Percentiles rank a stretch among this genome's conserved stretches.
Conservation (phyloP, 2,888 invertebrate genomes). For the Ceraclea dissimilis region DNA sequence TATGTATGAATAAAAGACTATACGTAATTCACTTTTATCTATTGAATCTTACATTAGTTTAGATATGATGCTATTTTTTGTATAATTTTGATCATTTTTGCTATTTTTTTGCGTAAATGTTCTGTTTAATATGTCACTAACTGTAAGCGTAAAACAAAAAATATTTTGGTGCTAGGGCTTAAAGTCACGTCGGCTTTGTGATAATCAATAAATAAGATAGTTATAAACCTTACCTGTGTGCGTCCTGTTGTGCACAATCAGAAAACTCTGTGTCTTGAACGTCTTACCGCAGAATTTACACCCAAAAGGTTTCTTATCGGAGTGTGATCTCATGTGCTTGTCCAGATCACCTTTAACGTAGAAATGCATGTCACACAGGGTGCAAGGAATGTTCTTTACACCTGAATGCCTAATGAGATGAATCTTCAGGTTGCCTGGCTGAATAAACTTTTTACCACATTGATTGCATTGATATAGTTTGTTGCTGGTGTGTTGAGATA, state of each 20-base stretch:
- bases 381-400: slow-evolving; percentile 43
- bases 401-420: slow-evolving; percentile 45
- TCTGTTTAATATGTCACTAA: no score
- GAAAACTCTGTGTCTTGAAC: slow-evolving; percentile 78
- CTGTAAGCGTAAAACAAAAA: no score
- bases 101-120: no score
- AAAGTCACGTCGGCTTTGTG: no score
- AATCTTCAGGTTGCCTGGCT: slow-evolving; percentile 42
- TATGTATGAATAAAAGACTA: no score
- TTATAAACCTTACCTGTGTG: slow-evolving; percentile 65
- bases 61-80: no score
- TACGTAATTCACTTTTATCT: no score
- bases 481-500: slow-evolving; percentile 60
- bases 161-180: no score
- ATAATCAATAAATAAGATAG: no score
- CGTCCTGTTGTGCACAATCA: slow-evolving; percentile 75
- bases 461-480: slow-evolving; percentile 64
- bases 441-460: slow-evolving; percentile 68
- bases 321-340: slow-evolving; percentile 55
- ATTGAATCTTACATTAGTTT: no score
- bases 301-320: slow-evolving; percentile 77
- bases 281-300: slow-evolving; percentile 79
- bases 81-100: no score
- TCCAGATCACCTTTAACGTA: slow-evolving; percentile 31
- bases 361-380: slow-evolving; percentile 39